These are phyloP conservation scores for Mesembrinibis cayennensis DNA, from an alignment of 2,113 vertebrate genomes.

Conservation along the genomic window DNA sequence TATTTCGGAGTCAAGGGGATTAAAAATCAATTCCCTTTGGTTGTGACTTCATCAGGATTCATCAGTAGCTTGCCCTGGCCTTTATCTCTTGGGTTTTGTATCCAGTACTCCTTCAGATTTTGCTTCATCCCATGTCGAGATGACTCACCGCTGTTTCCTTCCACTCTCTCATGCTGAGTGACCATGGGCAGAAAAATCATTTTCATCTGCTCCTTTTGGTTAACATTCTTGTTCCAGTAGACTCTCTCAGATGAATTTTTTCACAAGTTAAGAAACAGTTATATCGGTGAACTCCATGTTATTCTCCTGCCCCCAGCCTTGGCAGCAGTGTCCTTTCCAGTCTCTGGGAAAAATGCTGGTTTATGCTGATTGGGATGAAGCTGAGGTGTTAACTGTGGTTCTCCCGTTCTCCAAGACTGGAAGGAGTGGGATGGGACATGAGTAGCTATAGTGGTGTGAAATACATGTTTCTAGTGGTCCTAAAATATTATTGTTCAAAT, in stretches of 20 bases:
- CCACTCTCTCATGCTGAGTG: not conserved
- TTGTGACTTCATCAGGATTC: not conserved
- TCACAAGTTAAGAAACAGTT: not conserved
- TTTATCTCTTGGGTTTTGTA: not conserved
- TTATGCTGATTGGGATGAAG: not conserved
- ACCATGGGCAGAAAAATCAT: not conserved
- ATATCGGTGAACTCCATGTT: not conserved
- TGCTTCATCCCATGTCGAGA: not conserved
- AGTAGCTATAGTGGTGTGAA: not conserved
- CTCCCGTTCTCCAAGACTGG: not conserved
- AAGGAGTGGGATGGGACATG: not conserved
- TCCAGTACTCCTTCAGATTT: slow-evolving; percentile 7
- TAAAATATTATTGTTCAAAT: not conserved
- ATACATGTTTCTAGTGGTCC: not conserved
- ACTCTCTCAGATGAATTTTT: not conserved
- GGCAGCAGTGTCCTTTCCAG: not conserved
- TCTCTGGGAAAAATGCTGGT: not conserved
- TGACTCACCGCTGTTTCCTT: not conserved
- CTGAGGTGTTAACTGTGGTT: not conserved
- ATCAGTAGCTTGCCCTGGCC: not conserved
- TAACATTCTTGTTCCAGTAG: not conserved
- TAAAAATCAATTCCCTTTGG: not conserved
- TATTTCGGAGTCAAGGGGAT: not conserved
- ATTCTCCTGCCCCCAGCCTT: not conserved
- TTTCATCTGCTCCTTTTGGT: not conserved